Base-by-base conservation (phyloP, 2,113 vertebrate genomes). In the Rhagologus leucostigma region DNA sequence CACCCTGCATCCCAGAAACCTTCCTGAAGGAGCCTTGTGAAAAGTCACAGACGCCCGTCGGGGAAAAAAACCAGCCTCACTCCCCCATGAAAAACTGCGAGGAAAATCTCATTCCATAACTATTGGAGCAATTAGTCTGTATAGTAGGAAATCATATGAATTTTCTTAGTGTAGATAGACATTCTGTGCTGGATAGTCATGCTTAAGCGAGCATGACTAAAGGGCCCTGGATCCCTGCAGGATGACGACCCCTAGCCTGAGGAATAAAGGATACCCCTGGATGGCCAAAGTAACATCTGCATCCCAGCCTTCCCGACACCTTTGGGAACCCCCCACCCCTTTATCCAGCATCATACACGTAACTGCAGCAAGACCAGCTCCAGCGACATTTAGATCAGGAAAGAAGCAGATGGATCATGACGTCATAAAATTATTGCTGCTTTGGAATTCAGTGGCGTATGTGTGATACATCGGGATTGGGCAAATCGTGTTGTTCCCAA, bases 391-490 rank as follows among this genome's bases (percentile, higher is more conserved):
- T 27, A 18, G 5, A n/a, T 47, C 11, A 47, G 42, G 69, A 37
- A 67, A 67, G 37, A 22, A 16, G 59, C 23, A 42, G 44, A 42
- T 11, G 33, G 33, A 14, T 56, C 56, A 37, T 24, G 42, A 32
- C 0, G 0, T 27, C 14, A 13, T 52, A 42, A 63, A 68, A 53
- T 16, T 11, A 20, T 1, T 62, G 7, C 7, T 57, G 17, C 47
- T 80, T 65, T 47, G 56, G 8, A 33, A 46, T 55, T 44, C 1
- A 1, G 71, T 7, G 16, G 26, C 7, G 3, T 17, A 21, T 9
- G 14, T 7, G 9, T 7, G 30, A 39, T 42, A 24, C 15, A 22
- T 7, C 53, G 42, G 2, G 3, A 21, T 10, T 10, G 18, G 30
- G 14, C 2, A 2, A 47, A 47, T 39, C 27, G 1, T 2, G 3